phyloP scores from a whole-genome alignment of 2,113 vertebrate genomes.

The Ellobius talpinus region DNA sequence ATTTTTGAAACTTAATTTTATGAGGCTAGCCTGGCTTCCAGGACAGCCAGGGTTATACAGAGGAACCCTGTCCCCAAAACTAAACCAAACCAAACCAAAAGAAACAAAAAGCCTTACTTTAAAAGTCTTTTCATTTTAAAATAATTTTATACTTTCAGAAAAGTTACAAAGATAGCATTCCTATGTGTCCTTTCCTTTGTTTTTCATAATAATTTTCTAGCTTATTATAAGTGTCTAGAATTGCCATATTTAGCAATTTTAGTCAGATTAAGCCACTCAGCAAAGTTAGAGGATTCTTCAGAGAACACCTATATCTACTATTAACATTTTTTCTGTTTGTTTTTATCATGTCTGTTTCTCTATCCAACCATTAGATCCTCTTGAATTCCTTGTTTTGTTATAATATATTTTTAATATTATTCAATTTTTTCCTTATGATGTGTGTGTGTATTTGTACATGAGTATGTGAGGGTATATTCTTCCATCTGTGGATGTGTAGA shows the following conservation, averaged over 20 bases:
- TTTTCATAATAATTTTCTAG: not conserved
- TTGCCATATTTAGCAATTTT: constrained; percentile 3
- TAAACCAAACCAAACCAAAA: not conserved
- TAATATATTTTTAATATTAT: not conserved
- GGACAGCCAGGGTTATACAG: too few relatives aligned
- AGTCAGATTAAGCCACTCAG: not conserved
- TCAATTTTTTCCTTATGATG: not conserved
- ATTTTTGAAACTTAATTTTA: constrained; percentile 16
- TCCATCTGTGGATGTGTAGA: not conserved
- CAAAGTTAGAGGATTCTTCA: not conserved
- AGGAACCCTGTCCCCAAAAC: not conserved
- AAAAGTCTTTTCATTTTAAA: not conserved
- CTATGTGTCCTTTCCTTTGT: not conserved
- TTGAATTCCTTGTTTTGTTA: not conserved
- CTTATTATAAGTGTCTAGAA: not conserved
- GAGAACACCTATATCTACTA: not conserved
- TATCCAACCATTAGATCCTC: not conserved
- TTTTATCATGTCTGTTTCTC: not conserved
- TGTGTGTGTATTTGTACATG: not conserved
- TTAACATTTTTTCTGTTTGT: not conserved
- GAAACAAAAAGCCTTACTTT: not conserved
- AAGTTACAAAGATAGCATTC: not conserved
- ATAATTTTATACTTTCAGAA: not conserved
- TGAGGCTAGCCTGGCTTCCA: not conserved
- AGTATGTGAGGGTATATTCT: not conserved